A percentile compares a stretch with the other conserved stretches of the same genome.
phyloP scores from a whole-genome alignment of 2,113 vertebrate genomes.

The Lampris incognitus region DNA sequence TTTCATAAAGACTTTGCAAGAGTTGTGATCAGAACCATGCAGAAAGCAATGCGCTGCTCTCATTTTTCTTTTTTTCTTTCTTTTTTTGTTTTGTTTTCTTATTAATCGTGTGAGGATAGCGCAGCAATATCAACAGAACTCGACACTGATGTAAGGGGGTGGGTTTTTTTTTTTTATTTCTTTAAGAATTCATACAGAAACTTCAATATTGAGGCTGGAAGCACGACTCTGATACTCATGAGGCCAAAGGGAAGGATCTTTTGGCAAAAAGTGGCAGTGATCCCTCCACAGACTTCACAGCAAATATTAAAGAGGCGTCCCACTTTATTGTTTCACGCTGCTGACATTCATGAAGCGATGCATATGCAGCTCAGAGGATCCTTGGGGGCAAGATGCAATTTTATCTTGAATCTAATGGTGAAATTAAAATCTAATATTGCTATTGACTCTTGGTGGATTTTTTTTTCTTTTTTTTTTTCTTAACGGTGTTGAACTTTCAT shows the following conservation, averaged over 20 bases:
- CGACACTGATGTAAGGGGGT: conserved; percentile 10
- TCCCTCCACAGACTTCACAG: conserved; percentile 28
- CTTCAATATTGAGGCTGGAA: conserved; percentile 1
- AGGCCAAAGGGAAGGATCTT: conserved; percentile 2
- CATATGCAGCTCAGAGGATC: conserved; percentile 33
- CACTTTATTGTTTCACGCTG: conserved; percentile 40
- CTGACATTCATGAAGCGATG: conserved; percentile 25
- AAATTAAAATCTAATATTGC: conserved; percentile 46
- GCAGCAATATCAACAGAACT: neutral
- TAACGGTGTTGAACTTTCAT: conserved; percentile 48
- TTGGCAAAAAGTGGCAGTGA: conserved; percentile 16
- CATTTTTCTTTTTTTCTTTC: conserved; percentile 22
- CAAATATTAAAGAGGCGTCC: conserved; percentile 34
- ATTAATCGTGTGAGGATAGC: conserved; percentile 40
- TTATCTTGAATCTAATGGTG: conserved; percentile 42
- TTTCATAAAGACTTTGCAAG: neutral
- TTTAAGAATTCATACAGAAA: conserved; percentile 32
- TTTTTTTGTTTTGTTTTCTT: conserved; percentile 23
- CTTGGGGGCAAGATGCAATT: conserved; percentile 42
- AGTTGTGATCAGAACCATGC: conserved; percentile 29
- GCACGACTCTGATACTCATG: neutral
- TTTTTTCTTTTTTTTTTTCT: neutral
- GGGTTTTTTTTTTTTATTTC: conserved; percentile 33
- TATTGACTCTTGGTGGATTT: conserved; percentile 44
- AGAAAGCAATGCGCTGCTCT: neutral